phyloP scores from a whole-genome alignment of 2,113 vertebrate genomes.

The Halichoerus grypus region DNA sequence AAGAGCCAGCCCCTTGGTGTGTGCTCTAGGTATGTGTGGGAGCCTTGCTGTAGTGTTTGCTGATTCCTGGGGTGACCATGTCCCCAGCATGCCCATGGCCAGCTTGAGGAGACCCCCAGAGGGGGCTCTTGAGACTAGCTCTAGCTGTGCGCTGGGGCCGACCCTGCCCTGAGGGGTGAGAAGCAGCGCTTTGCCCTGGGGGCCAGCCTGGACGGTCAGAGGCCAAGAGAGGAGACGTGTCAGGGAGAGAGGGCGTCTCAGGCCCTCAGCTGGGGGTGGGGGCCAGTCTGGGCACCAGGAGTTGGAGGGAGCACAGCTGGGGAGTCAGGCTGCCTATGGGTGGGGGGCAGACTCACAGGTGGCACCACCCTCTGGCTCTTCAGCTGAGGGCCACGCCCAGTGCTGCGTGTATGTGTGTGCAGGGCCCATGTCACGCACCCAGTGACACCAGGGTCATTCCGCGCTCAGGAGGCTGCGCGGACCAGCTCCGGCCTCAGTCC shows the following conservation, averaged over 20 bases:
- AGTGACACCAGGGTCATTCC: no score
- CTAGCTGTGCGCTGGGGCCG: not conserved
- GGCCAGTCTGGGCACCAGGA: not conserved
- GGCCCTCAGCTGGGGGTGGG: not conserved
- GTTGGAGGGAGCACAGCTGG: rapidly evolving
- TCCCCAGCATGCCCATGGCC: not conserved
- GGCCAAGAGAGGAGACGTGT: not conserved
- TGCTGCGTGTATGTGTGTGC: not conserved
- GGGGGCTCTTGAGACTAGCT: not conserved
- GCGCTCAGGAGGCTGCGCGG: not conserved
- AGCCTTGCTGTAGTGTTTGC: not conserved
- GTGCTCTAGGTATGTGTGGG: not conserved
- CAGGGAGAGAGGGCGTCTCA: not conserved
- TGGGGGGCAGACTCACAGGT: not conserved
- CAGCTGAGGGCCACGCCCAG: no score
- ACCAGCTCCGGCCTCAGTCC: not conserved
- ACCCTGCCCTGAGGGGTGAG: not conserved
- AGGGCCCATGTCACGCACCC: not conserved
- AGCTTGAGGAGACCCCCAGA: not conserved
- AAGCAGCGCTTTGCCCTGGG: not conserved
- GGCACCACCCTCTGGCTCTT: not conserved
- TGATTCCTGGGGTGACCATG: not conserved
- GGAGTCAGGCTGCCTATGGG: not conserved
- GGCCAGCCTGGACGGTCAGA: no score
- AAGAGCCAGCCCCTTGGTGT: no score